phyloP scores from a whole-genome alignment of 2,797 vertebrate species.

The Tenualosa ilisha region DNA sequence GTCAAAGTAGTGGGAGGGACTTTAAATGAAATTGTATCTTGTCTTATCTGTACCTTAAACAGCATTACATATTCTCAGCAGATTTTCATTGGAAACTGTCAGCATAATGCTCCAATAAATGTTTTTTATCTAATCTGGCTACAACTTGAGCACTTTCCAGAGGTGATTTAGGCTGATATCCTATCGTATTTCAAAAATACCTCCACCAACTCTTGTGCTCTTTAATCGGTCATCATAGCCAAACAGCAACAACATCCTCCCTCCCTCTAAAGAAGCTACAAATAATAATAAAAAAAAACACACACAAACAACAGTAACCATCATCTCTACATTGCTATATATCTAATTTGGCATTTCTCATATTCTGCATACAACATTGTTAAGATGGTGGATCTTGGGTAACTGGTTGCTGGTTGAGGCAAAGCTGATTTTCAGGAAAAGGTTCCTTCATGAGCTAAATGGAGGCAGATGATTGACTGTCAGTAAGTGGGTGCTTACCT shows the following conservation, averaged over 20 bases:
- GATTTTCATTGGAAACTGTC: not conserved
- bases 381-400: not conserved
- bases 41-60: not conserved
- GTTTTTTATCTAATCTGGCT: not conserved
- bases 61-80: not conserved
- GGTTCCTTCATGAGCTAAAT: not conserved
- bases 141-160: not conserved
- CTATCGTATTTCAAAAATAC: not conserved
- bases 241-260: not conserved
- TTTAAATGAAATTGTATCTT: not conserved
- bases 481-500: slow-evolving; percentile 30
- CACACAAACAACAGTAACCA: not conserved
- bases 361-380: not conserved
- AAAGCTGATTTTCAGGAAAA: not conserved
- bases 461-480: slow-evolving; percentile 22
- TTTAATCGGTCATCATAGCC: not conserved
- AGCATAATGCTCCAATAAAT: not conserved
- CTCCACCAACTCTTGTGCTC: not conserved
- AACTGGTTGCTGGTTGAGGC: not conserved
- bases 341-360: not conserved
- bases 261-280: not conserved
- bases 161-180: not conserved
- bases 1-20: not conserved
- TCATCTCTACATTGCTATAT: not conserved
- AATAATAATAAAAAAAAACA: too few species aligned